Conservation (phyloP, 1,140 invertebrate genomes). For the Nymphalis io region DNA sequence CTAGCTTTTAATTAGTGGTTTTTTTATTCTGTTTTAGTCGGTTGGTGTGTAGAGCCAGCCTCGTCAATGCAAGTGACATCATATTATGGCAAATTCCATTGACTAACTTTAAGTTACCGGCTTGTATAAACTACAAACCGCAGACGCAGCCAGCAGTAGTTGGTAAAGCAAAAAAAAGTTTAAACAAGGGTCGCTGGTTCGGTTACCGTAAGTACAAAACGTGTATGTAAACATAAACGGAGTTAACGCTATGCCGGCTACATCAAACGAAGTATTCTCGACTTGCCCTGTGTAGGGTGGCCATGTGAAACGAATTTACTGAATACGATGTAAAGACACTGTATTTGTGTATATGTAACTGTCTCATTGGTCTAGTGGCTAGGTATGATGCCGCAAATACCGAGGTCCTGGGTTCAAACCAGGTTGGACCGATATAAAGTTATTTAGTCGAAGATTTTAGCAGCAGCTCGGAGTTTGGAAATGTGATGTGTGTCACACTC, state of each 20-base stretch:
- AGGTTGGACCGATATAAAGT: too few species aligned
- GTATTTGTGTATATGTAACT: background rate
- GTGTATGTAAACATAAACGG: slow-evolving; percentile 45
- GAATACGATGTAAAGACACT: background rate
- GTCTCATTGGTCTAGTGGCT: too few species aligned
- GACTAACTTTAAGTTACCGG: background rate
- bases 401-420: too few species aligned
- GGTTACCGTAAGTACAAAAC: slow-evolving; percentile 22
- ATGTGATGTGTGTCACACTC: too few species aligned
- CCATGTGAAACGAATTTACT: background rate
- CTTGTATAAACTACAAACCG: background rate
- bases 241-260: slow-evolving; percentile 40
- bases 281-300: slow-evolving; percentile 42
- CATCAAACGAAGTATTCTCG: slow-evolving; percentile 51
- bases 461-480: too few species aligned
- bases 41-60: too few species aligned
- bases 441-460: too few species aligned
- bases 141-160: background rate
- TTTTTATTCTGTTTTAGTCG: too few species aligned
- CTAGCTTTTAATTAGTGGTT: too few species aligned
- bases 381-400: too few species aligned
- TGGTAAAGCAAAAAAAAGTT: background rate
- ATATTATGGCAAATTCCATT: background rate
- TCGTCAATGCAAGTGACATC: too few species aligned
- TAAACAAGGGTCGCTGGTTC: slow-evolving; percentile 14